These are phyloP conservation scores for Caradrina clavipalpis DNA, from an alignment of 2,888 invertebrate genomes.

Conservation along the genomic window DNA sequence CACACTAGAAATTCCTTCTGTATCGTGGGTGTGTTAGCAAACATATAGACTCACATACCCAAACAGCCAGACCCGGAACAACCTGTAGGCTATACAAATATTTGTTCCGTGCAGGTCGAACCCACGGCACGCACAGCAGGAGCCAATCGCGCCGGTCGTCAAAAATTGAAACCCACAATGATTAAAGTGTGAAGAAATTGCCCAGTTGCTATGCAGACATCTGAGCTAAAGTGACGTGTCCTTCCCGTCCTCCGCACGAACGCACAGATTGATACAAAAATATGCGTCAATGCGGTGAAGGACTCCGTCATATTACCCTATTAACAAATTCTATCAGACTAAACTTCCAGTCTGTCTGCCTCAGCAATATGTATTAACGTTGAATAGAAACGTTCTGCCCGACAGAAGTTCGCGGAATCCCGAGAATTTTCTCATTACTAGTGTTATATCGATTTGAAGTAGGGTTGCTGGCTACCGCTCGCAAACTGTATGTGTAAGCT, in stretches of 20 bases:
- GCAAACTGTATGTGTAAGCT: conserved; percentile 4
- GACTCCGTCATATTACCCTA: conserved; percentile 24
- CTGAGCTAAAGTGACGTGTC: neutral
- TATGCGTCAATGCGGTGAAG: conserved; percentile 14
- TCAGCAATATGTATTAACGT: conserved; percentile 43
- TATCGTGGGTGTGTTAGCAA: no score
- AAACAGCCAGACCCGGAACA: no score
- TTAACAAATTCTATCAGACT: conserved; percentile 39
- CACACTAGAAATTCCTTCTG: no score
- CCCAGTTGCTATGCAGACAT: neutral
- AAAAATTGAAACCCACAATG: neutral
- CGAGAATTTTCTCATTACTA: conserved; percentile 55
- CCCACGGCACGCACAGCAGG: no score
- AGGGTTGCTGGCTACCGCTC: conserved; percentile 8
- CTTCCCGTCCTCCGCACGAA: neutral
- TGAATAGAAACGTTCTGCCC: conserved; percentile 38
- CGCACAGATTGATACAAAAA: neutral
- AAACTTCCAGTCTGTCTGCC: conserved; percentile 19
- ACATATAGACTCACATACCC: no score
- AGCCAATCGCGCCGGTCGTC: no score
- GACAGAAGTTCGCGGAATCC: conserved; percentile 40
- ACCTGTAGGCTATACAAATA: no score
- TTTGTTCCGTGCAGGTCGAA: no score
- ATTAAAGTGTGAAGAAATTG: neutral
- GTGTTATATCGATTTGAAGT: conserved; percentile 41